phyloP scores from a whole-genome alignment of 2,797 vertebrate species.

The Pseudochromis fuscus region DNA sequence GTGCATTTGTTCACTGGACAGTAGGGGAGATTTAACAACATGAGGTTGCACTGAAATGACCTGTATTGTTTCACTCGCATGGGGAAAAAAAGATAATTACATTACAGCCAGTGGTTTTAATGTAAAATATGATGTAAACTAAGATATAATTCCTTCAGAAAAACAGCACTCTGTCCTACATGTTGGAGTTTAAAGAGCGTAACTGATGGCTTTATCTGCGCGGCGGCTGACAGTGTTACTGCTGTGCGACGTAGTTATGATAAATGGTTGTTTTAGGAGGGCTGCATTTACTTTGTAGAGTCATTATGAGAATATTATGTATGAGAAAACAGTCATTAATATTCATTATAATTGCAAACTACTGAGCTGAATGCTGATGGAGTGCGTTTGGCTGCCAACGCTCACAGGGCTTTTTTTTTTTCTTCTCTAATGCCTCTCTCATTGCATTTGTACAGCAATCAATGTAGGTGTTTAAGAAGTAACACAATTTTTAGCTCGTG shows the following conservation, averaged over 20 bases:
- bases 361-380: slow-evolving; percentile 83
- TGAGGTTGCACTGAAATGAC: slow-evolving; percentile 56
- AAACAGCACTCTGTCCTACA: slow-evolving; percentile 34
- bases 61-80: slow-evolving; percentile 23
- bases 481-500: slow-evolving; percentile 43
- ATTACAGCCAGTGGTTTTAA: slow-evolving; percentile 23
- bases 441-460: slow-evolving; percentile 63
- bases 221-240: slow-evolving; percentile 76
- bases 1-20: slow-evolving; percentile 91
- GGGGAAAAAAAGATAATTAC: background rate
- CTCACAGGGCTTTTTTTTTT: slow-evolving; percentile 35
- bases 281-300: slow-evolving; percentile 84
- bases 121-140: slow-evolving; percentile 14
- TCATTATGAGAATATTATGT: slow-evolving; percentile 87
- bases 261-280: slow-evolving; percentile 85
- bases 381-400: slow-evolving; percentile 67
- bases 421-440: slow-evolving; percentile 67
- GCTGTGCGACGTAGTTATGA: slow-evolving; percentile 82
- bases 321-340: slow-evolving; percentile 87
- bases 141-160: slow-evolving; percentile 8
- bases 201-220: slow-evolving; percentile 75
- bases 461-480: slow-evolving; percentile 63
- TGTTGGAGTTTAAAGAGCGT: slow-evolving; percentile 62
- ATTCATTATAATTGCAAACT: slow-evolving; percentile 86
- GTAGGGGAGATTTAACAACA: slow-evolving; percentile 87